A percentile compares a stretch with the other conserved stretches of the same genome.
Conservation (phyloP, 2,888 invertebrate species). For the Protophormia terraenovae region DNA sequence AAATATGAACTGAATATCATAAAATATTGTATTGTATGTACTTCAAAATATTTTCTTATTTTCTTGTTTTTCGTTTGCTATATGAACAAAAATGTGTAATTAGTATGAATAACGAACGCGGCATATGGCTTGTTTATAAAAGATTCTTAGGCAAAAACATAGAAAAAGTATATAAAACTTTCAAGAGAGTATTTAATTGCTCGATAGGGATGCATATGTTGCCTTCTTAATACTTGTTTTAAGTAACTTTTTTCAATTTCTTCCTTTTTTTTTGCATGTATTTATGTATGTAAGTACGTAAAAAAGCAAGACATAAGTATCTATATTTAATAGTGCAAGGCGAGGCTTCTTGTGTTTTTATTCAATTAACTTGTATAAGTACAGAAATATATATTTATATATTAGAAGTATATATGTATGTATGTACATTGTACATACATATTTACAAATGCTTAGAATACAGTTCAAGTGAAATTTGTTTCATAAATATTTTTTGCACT, state of each 20-base stretch:
- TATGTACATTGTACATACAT: not conserved
- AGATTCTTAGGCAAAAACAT: conserved; percentile 53
- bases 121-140: conserved; percentile 63
- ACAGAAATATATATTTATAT: not conserved
- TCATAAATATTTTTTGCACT: conserved; percentile 40
- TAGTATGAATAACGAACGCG: conserved; percentile 63
- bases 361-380: conserved; percentile 63
- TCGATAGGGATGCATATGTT: conserved; percentile 59
- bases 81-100: conserved; percentile 51
- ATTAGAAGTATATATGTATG: not conserved
- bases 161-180: conserved; percentile 32
- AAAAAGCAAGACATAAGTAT: conserved; percentile 29
- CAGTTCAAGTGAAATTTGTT: conserved; percentile 54
- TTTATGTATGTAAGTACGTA: not conserved
- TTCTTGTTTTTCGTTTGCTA: not conserved
- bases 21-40: conserved; percentile 42
- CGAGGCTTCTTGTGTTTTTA: conserved; percentile 57
- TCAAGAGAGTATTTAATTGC: conserved; percentile 63
- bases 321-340: conserved; percentile 51
- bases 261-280: not conserved
- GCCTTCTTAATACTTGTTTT: conserved; percentile 43
- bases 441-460: conserved; percentile 39
- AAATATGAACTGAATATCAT: not conserved
- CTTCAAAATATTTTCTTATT: conserved; percentile 46
- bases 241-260: conserved; percentile 12